Percentiles rank a stretch among this genome's conserved stretches.
Evolutionary conservation across 2,113 vertebrate genomes (phyloP).

Genomic region (Carlito syrichta): DNA sequence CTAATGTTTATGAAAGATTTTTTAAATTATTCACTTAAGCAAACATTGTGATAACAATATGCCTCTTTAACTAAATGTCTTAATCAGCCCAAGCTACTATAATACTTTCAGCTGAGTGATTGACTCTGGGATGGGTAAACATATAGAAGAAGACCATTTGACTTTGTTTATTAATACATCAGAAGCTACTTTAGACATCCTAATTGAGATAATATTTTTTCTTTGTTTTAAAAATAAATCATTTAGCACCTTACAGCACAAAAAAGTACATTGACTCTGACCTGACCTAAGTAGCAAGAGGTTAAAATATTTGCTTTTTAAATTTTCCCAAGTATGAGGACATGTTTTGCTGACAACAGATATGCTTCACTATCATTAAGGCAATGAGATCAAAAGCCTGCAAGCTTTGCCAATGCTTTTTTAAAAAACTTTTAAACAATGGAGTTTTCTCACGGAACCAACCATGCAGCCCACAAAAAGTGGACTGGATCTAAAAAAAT

Average conservation of each 20-base stretch:
- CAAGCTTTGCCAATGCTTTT: background rate
- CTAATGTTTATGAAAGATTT: background rate
- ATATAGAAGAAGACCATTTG: background rate
- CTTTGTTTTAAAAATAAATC: constrained; percentile 1
- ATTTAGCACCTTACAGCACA: background rate
- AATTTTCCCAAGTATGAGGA: background rate
- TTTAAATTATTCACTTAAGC: constrained; percentile 21
- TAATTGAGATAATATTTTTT: background rate
- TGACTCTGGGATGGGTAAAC: background rate
- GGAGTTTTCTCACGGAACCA: too few species aligned
- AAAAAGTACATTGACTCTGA: background rate
- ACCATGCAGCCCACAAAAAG: too few species aligned
- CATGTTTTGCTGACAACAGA: background rate
- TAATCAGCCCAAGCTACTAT: background rate
- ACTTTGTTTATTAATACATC: constrained; percentile 27
- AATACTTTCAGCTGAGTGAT: constrained; percentile 12
- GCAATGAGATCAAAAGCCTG: background rate
- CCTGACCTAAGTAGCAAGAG: background rate
- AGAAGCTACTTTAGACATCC: background rate
- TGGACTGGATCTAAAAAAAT: too few species aligned
- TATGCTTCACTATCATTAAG: background rate
- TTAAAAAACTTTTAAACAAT: background rate
- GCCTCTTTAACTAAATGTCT: constrained; percentile 31
- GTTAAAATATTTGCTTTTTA: constrained; percentile 47
- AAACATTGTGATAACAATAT: background rate